Percentiles rank a stretch among this genome's conserved stretches.
phyloP scores from a whole-genome alignment of 2,888 invertebrate species.

The Capitulum mitella region DNA sequence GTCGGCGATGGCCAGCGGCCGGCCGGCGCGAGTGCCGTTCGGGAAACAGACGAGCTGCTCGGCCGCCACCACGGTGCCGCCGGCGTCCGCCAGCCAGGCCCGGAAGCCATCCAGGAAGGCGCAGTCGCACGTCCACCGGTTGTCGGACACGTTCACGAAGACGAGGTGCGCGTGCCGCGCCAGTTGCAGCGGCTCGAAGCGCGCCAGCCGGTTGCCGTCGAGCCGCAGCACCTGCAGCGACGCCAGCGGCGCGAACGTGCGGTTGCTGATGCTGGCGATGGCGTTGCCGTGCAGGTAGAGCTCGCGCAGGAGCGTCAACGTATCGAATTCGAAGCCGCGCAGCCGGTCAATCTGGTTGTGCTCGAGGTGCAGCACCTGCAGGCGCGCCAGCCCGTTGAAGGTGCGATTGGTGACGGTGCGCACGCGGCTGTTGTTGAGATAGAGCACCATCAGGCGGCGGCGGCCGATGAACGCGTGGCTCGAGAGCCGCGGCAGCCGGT shows the following conservation, averaged over 20 bases:
- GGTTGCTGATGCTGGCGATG: slow-evolving; percentile 60
- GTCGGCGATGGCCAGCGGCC: background rate
- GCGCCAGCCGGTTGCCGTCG: slow-evolving; percentile 63
- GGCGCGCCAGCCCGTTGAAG: slow-evolving; percentile 68
- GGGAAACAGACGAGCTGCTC: slow-evolving; percentile 31
- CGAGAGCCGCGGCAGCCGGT: slow-evolving; percentile 64
- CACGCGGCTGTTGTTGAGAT: slow-evolving; percentile 68
- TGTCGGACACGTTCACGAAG: slow-evolving; percentile 47
- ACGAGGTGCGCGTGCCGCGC: slow-evolving; percentile 46
- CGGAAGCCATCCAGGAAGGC: slow-evolving; percentile 49
- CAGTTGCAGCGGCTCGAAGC: slow-evolving; percentile 60
- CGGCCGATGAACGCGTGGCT: slow-evolving; percentile 80
- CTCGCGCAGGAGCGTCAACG: slow-evolving; percentile 61
- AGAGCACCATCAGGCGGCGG: slow-evolving; percentile 65
- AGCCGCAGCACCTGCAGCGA: slow-evolving; percentile 59
- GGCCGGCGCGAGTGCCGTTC: slow-evolving; percentile 32
- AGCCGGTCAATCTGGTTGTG: slow-evolving; percentile 63
- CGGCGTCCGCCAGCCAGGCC: slow-evolving; percentile 30
- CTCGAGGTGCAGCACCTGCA: slow-evolving; percentile 67
- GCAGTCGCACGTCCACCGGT: slow-evolving; percentile 78
- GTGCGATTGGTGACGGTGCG: slow-evolving; percentile 66
- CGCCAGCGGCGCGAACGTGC: slow-evolving; percentile 60
- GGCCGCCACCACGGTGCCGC: slow-evolving; percentile 25
- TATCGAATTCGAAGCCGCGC: slow-evolving; percentile 61
- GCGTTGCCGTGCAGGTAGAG: slow-evolving; percentile 68